Conservation (phyloP, 2,888 invertebrate genomes). For the Drosophila mayaguana region DNA sequence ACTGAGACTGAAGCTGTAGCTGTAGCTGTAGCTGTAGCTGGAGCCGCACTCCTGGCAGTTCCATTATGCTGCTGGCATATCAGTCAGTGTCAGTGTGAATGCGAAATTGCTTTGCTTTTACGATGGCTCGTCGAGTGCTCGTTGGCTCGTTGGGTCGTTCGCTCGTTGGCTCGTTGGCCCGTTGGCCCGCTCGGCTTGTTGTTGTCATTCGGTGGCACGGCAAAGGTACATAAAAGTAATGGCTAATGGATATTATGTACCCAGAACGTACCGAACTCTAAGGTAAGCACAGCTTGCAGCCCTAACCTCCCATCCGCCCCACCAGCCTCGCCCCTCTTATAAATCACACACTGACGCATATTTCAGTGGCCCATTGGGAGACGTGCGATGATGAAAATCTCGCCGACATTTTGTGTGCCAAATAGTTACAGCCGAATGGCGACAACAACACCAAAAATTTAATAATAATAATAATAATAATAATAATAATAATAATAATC, state of each 20-base stretch:
- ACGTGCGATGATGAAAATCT: slow-evolving; percentile 41
- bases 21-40: neutral
- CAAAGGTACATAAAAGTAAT: slow-evolving; percentile 72
- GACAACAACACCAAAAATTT: neutral
- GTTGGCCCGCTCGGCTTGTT: slow-evolving; percentile 7
- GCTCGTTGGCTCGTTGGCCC: neutral
- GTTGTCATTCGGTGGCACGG: slow-evolving; percentile 49
- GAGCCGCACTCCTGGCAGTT: slow-evolving; percentile 20
- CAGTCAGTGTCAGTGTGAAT: slow-evolving; percentile 78
- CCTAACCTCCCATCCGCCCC: neutral
- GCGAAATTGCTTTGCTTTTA: slow-evolving; percentile 77
- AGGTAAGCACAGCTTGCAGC: slow-evolving; percentile 33
- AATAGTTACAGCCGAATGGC: slow-evolving; percentile 29
- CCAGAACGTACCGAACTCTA: slow-evolving; percentile 31
- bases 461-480: slow-evolving; percentile 7
- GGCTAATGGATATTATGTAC: slow-evolving; percentile 70
- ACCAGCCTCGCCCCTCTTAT: slow-evolving; percentile 8
- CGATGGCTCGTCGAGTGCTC: slow-evolving; percentile 51
- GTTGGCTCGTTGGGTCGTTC: slow-evolving; percentile 11
- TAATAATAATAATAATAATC: slow-evolving; percentile 11
- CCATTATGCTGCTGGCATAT: slow-evolving; percentile 61
- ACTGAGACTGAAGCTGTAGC: neutral
- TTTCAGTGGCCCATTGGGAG: slow-evolving; percentile 35
- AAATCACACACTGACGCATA: slow-evolving; percentile 37
- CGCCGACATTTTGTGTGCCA: slow-evolving; percentile 24